A percentile compares a stretch with the other conserved stretches of the same genome.
These are phyloP conservation scores for Drosophila mauritiana DNA, from an alignment of 1,140 invertebrate genomes.

Conservation along the genomic window DNA sequence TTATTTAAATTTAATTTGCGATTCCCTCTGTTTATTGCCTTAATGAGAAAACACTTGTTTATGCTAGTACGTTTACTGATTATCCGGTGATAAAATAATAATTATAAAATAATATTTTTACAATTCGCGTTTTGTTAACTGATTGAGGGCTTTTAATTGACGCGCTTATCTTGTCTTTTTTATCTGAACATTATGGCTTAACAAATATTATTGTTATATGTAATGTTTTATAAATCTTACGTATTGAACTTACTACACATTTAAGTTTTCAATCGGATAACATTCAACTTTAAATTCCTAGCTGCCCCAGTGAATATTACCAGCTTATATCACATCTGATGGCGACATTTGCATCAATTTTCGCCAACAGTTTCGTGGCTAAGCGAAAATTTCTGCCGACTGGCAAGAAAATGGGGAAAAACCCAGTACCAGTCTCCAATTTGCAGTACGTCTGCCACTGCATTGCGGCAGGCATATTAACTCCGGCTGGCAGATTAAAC, in stretches of 20 bases:
- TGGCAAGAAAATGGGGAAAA: slow-evolving; percentile 26
- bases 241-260: not conserved
- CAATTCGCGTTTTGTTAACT: too few relatives aligned
- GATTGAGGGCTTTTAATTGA: too few relatives aligned
- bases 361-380: slow-evolving; percentile 11
- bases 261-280: not conserved
- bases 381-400: slow-evolving; percentile 30
- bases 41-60: not conserved
- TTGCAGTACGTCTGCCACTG: slow-evolving; percentile 35
- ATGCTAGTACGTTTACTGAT: too few relatives aligned
- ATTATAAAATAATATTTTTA: too few relatives aligned
- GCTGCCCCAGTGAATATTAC: not conserved
- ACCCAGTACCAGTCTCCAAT: not conserved
- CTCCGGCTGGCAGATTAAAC: slow-evolving; percentile 60
- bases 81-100: too few relatives aligned
- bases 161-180: too few relatives aligned
- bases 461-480: slow-evolving; percentile 56
- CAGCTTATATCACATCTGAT: slow-evolving; percentile 4
- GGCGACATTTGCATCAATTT: slow-evolving; percentile 16
- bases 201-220: too few relatives aligned
- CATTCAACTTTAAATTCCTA: too few relatives aligned
- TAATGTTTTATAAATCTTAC: too few relatives aligned
- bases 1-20: too few relatives aligned
- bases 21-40: too few relatives aligned
- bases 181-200: too few relatives aligned